Evolutionary conservation across 2,888 invertebrate genomes (phyloP).

Genomic region (Zaprionus bogoriensis): DNA sequence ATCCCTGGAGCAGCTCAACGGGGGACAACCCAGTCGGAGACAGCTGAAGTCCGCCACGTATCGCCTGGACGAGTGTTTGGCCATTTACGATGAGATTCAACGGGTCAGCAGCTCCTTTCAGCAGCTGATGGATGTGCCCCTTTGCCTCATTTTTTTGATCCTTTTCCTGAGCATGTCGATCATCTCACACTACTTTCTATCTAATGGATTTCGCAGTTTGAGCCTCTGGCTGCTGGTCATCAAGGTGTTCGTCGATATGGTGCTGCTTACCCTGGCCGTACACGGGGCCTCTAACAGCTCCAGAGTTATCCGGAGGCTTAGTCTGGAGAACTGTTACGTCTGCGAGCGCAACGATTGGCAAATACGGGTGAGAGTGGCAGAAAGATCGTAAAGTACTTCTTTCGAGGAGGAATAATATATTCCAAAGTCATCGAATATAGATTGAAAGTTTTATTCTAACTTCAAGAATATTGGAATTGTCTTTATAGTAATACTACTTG

Average conservation of each 20-base stretch:
- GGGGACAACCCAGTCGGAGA: not conserved
- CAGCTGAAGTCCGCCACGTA: constrained; percentile 22
- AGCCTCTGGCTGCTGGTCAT: constrained; percentile 19
- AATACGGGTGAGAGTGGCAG: constrained; percentile 36
- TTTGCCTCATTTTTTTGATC: constrained; percentile 33
- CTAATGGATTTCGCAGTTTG: not conserved
- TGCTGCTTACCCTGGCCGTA: constrained; percentile 50
- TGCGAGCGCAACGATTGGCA: constrained; percentile 43
- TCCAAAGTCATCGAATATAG: too few species aligned
- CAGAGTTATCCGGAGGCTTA: constrained; percentile 31
- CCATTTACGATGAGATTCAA: constrained; percentile 52
- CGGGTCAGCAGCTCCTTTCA: constrained; percentile 36
- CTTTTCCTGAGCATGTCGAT: constrained; percentile 30
- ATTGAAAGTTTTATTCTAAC: too few species aligned
- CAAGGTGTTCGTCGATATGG: constrained; percentile 42
- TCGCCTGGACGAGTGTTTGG: constrained; percentile 43
- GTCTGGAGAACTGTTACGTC: constrained; percentile 51
- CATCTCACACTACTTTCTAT: constrained; percentile 36
- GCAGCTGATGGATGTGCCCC: constrained; percentile 38
- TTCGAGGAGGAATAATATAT: not conserved
- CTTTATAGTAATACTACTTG: too few species aligned
- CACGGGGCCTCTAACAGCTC: constrained; percentile 48
- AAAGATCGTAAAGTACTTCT: not conserved
- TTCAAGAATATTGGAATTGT: too few species aligned
- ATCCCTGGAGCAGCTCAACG: constrained; percentile 18